Conservation (phyloP, 2,113 vertebrate species). For the Sinosuthora webbiana region DNA sequence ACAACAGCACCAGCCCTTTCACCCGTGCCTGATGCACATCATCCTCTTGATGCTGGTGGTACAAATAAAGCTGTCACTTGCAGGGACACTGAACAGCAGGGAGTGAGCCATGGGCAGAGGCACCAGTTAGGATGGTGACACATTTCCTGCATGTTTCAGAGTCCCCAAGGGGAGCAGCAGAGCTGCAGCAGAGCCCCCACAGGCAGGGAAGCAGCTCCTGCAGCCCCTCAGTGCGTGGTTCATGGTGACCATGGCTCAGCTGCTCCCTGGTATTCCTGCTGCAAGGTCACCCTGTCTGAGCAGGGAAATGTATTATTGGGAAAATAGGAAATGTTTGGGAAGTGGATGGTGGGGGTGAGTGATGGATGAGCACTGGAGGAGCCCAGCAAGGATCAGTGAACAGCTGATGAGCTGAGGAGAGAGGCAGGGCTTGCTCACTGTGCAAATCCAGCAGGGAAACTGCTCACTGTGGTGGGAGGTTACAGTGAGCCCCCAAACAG, state of each 20-base stretch:
- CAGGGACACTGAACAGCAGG: background rate
- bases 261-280: background rate
- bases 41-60: background rate
- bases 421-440: background rate
- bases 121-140: background rate
- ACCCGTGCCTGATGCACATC: background rate
- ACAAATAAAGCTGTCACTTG: background rate
- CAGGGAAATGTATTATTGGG: background rate
- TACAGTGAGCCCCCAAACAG: background rate
- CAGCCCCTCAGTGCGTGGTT: background rate
- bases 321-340: background rate
- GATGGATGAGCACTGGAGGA: background rate
- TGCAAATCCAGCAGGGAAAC: background rate
- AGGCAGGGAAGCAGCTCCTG: background rate
- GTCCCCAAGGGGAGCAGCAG: background rate
- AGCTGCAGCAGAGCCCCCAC: background rate
- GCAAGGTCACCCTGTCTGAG: background rate
- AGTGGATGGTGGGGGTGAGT: background rate
- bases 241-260: background rate
- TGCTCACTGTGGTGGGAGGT: fast-evolving
- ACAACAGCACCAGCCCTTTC: background rate
- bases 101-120: background rate
- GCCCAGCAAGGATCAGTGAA: background rate
- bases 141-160: fast-evolving
- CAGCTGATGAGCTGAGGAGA: background rate